Evolutionary conservation across 2,113 vertebrate genomes (phyloP), one percentile per base, ranked within the genome.

Genomic region (Antidorcas marsupialis): DNA sequence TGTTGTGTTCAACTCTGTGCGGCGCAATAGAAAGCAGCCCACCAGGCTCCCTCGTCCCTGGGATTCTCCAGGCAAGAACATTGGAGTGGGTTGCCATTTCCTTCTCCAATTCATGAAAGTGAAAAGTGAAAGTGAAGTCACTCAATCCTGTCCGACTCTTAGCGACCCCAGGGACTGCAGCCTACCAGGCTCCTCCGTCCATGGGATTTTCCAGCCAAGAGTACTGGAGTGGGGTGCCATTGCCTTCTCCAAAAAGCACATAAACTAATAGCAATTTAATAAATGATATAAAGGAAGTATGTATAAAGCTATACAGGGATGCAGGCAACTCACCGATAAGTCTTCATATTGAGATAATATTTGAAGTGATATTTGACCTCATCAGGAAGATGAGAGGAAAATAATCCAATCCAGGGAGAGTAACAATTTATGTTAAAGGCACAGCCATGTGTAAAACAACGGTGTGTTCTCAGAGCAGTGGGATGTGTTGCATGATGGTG

Each of bases 1-100:
- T 27, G 25, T 12, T 2, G 2, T 59, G 57, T 27, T 25, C 11
- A 0, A 27, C 25, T 27, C 57, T 27, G 25, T 27, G 57, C 2
- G 0, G 4, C 57, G 25, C 57, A 2, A 59, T 59, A 59, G 57
- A 59, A 0, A 1, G 10, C 11, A 12, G 25, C 57, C 57, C 57
- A 59, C 57, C 25, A 59, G 57, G 57, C 4, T 27, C 57, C 10
- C 57, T 4, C 2, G 0, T 59, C 8, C 55, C 55, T 57, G 21
- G 55, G 55, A 1, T 57, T 57, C 21, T 25, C 55, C 55, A 57
- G 55, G 55, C 55, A 57, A 57, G 21, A 57, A 57, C 21, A 57
- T 21, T 57, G 55, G 21, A 25, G 21, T 57, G 55, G 55, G 21
- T 25, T 57, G 21, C 55, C 21, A 23, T 57, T 57, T 23, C 55